These are phyloP conservation scores for Garrulus glandarius DNA, from an alignment of 2,797 vertebrate species.

Conservation along the genomic window DNA sequence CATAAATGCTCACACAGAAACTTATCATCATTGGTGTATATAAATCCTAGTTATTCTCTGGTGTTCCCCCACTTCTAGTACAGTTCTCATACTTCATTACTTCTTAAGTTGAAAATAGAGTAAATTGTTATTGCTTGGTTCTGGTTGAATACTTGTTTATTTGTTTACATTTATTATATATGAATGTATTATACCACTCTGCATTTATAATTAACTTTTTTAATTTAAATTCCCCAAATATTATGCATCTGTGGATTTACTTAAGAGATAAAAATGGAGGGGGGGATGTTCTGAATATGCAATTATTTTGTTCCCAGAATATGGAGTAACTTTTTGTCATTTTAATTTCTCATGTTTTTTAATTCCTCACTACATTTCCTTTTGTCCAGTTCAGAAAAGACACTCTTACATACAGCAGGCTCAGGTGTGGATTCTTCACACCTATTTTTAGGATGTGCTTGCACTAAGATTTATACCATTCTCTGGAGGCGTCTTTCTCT, in stretches of 20 bases:
- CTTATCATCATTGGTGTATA: background rate
- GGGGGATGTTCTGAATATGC: accelerated
- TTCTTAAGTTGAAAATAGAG: background rate
- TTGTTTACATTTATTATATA: background rate
- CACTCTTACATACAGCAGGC: background rate
- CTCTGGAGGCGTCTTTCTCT: constrained; percentile 7
- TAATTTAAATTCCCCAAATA: background rate
- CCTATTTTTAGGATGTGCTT: background rate
- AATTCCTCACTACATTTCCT: background rate
- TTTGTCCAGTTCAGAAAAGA: background rate
- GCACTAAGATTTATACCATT: constrained; percentile 3
- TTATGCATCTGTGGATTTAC: background rate
- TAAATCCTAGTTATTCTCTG: background rate
- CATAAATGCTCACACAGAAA: background rate
- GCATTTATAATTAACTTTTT: background rate
- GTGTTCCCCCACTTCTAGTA: background rate
- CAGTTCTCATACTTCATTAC: background rate
- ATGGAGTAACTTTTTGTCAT: background rate
- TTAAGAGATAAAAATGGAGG: background rate
- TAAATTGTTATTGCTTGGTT: background rate
- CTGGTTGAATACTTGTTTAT: background rate
- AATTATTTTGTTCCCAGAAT: background rate
- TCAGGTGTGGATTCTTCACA: constrained; percentile 5
- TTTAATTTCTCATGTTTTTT: background rate
- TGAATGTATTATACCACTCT: background rate